Evolutionary conservation across 2,113 vertebrate species (phyloP), one percentile per base, ranked within the genome.

Genomic region (Sylvilagus bachmani): DNA sequence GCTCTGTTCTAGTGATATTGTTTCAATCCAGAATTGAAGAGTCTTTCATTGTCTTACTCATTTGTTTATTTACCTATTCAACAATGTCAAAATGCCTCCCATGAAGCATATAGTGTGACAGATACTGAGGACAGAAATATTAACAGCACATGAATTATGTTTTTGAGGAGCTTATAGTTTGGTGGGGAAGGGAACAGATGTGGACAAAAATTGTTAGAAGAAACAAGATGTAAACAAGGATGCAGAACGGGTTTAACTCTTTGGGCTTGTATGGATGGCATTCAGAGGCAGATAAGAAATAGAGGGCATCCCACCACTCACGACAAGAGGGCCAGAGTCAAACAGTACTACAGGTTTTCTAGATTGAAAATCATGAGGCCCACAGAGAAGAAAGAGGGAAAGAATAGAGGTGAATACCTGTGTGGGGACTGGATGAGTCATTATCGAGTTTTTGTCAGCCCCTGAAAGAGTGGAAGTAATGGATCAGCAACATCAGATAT

Each of bases 21-120:
- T 55, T 91, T 67, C 89, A 69, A 93, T 51, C 53, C 82, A 79
- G 49, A 93, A 92, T 9, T 69, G 49, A 89, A 89, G 10, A 10
- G 64, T 75, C 29, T 36, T 83, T 92, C 13, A n/a, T 61, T 70
- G 33, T 21, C 79, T 86, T 70, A 74, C 91, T 80, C 38, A 90
- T 82, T 82, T 90, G 22, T 61, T 67, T 90, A 62, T 82, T 95
- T 95, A 38, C 25, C 61, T 90, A 21, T n/a, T 91, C 38, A 77
- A 81, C 27, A 53, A 69, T 61, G 86, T 69, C 53, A 70, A 91
- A 21, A 86, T 78, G 19, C 22, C 36, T 67, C 53, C 27, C 66
- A 12, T 74, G 14, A 2, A 70, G 12, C 29, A 75, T 80, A 33
- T 53, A 29, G 21, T 91, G 29, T 74, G 31, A 74, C 29, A 66